A percentile compares a stretch with the other conserved stretches of the same genome.
phyloP scores from a whole-genome alignment of 1,140 invertebrate species.

The Atta colombica region DNA sequence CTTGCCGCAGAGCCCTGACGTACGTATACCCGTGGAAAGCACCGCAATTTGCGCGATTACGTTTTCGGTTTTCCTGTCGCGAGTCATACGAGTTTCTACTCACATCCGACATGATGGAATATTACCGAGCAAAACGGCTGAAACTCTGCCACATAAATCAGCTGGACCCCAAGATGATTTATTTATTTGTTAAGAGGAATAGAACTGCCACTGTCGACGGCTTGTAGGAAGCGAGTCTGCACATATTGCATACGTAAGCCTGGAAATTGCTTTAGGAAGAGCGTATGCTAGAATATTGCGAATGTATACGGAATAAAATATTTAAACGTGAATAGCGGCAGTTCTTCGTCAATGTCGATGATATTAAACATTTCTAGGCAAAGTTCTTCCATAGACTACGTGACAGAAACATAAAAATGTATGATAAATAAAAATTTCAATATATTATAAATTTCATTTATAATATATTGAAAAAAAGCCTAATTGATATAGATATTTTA shows the following conservation, averaged over 20 bases:
- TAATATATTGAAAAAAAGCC: background rate
- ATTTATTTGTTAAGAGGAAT: constrained; percentile 74
- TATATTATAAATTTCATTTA: too few species aligned
- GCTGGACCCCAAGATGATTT: constrained; percentile 64
- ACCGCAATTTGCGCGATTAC: constrained; percentile 60
- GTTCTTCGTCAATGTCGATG: constrained; percentile 31
- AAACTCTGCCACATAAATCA: constrained; percentile 70
- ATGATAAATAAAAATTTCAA: background rate
- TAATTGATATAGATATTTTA: background rate
- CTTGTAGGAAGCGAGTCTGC: constrained; percentile 29
- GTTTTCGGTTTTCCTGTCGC: constrained; percentile 61
- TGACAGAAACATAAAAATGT: background rate
- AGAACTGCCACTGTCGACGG: constrained; percentile 48
- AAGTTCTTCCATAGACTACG: background rate
- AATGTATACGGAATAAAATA: constrained; percentile 41
- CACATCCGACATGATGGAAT: constrained; percentile 68
- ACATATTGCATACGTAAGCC: constrained; percentile 53
- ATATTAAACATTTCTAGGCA: constrained; percentile 16
- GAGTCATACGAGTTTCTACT: constrained; percentile 51
- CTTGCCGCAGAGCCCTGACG: constrained; percentile 20
- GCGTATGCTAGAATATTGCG: constrained; percentile 1
- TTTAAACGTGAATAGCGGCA: constrained; percentile 28
- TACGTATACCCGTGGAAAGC: constrained; percentile 47
- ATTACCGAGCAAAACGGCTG: constrained; percentile 62
- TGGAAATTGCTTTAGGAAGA: constrained; percentile 65